Conservation (phyloP, 1,140 invertebrate genomes). For the Drosophila nigromelanica region DNA sequence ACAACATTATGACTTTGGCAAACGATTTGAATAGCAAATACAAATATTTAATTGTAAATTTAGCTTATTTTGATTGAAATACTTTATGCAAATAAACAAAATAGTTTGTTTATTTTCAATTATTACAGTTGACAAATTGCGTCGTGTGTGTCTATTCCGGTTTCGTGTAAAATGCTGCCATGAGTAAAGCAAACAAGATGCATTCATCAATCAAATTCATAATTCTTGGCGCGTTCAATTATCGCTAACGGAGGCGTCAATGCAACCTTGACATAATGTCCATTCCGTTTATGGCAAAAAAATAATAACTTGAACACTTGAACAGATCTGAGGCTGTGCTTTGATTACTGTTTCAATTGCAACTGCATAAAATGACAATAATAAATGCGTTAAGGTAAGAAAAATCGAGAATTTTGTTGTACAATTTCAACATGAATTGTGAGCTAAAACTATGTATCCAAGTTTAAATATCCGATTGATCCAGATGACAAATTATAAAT, state of each 20-base stretch:
- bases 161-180: slow-evolving; percentile 26
- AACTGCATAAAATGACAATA: slow-evolving; percentile 4
- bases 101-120: neutral
- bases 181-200: slow-evolving; percentile 36
- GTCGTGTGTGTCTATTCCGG: slow-evolving; percentile 19
- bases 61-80: neutral
- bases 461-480: no score
- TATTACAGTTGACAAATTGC: slow-evolving; percentile 7
- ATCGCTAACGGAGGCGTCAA: slow-evolving; percentile 37
- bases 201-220: slow-evolving; percentile 38
- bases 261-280: slow-evolving; percentile 39
- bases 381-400: slow-evolving; percentile 9
- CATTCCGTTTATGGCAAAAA: slow-evolving; percentile 26
- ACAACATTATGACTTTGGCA: slow-evolving; percentile 40
- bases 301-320: slow-evolving; percentile 21
- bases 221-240: slow-evolving; percentile 53
- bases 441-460: no score
- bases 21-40: slow-evolving; percentile 12
- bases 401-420: neutral
- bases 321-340: neutral
- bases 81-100: slow-evolving; percentile 31
- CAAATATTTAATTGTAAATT: neutral
- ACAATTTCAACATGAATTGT: neutral
- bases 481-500: neutral
- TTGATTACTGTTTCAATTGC: slow-evolving; percentile 2